Evolutionary conservation across 2,113 vertebrate genomes (phyloP), one percentile per base, ranked within the genome.

Genomic region (Myrmecobius fasciatus): DNA sequence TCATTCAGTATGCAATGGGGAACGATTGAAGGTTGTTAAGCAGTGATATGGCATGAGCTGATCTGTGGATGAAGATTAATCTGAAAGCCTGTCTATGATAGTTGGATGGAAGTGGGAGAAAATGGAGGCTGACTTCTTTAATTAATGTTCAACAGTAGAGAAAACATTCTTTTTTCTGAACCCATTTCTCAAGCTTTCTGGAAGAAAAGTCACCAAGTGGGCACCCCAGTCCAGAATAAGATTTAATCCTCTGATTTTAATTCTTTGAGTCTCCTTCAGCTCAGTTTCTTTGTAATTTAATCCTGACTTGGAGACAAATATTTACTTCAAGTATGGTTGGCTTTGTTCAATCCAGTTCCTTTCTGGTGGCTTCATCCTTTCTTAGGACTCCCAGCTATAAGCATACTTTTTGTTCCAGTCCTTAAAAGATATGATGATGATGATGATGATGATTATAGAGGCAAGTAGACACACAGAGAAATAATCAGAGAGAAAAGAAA

Each of bases 181-280:
- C 10, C 20, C 0, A 92, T 7, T 14, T 43, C 43, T 3, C 91
- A 54, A 92, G 95, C 54, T 94, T 94, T 94, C 54, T 56, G 11
- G 3, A 92, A 92, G 51, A 91, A 43, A 2, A 25, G 46, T 54
- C 51, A 52, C 12, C 90, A 92, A 11, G 93, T 24, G 88, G 2
- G 95, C 22, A 93, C 26, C 96, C 1, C 92, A 92, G 93, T 53
- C 11, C 7, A 52, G 52, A 92, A 17, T 31, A 3, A 89, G 51
- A 93, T 93, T 96, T 67, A 92, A 51, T 90, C 31, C 46, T 93
- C 94, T 47, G 67, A 49, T 89, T 49, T 83, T 67, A 95, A 90
- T 43, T 94, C 53, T 92, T 11, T 90, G 53, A 92, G 28, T 0
- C 0, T 53, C 91, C 91, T 97, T 92, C 52, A 91, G 53, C 26